phyloP scores from a whole-genome alignment of 2,888 invertebrate species.

The Steromphala cineraria region DNA sequence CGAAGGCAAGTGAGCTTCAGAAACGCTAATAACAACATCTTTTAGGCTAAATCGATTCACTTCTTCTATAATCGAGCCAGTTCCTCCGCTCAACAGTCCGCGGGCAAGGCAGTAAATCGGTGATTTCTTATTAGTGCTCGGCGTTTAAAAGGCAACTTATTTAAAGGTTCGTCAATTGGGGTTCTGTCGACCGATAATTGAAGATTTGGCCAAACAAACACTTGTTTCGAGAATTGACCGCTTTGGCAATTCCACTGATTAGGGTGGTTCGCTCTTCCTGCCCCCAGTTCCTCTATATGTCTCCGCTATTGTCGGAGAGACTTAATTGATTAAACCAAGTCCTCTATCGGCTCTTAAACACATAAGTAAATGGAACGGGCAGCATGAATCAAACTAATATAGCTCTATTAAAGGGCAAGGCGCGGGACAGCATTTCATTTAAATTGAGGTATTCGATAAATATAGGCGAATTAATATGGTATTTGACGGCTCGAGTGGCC shows the following conservation, averaged over 20 bases:
- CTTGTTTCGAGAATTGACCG: slow-evolving; percentile 40
- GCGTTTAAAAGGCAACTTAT: slow-evolving; percentile 39
- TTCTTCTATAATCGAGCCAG: slow-evolving; percentile 6
- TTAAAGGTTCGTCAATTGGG: slow-evolving; percentile 29
- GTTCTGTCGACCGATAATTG: slow-evolving; percentile 36
- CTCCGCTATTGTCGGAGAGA: slow-evolving; percentile 37
- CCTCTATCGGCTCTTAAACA: slow-evolving; percentile 39
- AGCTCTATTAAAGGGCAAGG: slow-evolving; percentile 22
- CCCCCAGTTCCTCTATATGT: slow-evolving; percentile 35
- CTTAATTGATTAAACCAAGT: slow-evolving; percentile 45
- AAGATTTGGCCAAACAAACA: slow-evolving; percentile 45
- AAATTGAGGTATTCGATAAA: slow-evolving; percentile 29
- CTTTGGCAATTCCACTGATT: slow-evolving; percentile 37
- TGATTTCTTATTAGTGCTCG: slow-evolving; percentile 29
- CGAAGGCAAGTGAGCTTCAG: slow-evolving; percentile 5
- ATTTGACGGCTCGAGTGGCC: slow-evolving; percentile 28
- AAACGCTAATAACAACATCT: slow-evolving; percentile 31
- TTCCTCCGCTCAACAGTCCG: slow-evolving; percentile 10
- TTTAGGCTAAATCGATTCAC: slow-evolving; percentile 18
- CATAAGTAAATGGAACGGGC: slow-evolving; percentile 44
- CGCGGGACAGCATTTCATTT: slow-evolving; percentile 25
- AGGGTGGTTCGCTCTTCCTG: slow-evolving; percentile 33
- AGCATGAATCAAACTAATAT: slow-evolving; percentile 23
- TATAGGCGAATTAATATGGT: slow-evolving; percentile 31
- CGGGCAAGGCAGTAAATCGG: slow-evolving; percentile 15